Base-by-base conservation (phyloP, 2,113 vertebrate species). In the Plotosus lineatus region DNA sequence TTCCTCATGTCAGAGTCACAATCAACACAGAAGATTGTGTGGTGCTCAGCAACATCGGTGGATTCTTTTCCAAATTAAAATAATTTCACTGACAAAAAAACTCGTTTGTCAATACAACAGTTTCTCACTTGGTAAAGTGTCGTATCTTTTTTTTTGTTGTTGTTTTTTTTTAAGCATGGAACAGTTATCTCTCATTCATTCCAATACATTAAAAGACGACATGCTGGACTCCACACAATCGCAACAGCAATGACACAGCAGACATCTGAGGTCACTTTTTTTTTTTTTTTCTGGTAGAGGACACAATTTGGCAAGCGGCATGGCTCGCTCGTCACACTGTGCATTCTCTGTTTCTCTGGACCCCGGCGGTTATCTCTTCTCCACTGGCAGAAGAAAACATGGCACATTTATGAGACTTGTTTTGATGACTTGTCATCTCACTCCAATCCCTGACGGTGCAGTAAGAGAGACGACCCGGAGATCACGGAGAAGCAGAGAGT, bases 401-500 rank as follows among this genome's bases (percentile, higher is more conserved):
- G n/a, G 11, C 61, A 60, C 42, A 23, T 74, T 53, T 19, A 19
- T 17, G 55, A 33, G 10, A 56, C 4, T 56, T 1, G 17, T 42
- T 79, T 82, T 75, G 55, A 76, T 15, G 75, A 68, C 38, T 56
- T 83, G 75, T 81, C 79, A 71, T 58, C 53, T 65, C 50, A 42
- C 51, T 68, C 69, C 53, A 72, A 71, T 58, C 58, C 51, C 14
- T 72, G 19, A 51, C 88, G 86, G 83, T 87, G 48, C 80, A 84
- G 75, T 68, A 80, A 73, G 77, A 88, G 72, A 85, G 79, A 60
- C 79, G 53, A 75, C 38, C 21, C 1, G 63, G 78, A 84, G 78
- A 80, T 83, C 86, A 84, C 86, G 90, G 69, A 87, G 74, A 85
- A 81, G 66, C 81, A 72, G 83, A 82, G 75, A 56, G 58, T 69